Percentiles rank a stretch among this genome's conserved stretches.
phyloP scores from a whole-genome alignment of 2,888 invertebrate genomes.

The Dasypogon diadema region DNA sequence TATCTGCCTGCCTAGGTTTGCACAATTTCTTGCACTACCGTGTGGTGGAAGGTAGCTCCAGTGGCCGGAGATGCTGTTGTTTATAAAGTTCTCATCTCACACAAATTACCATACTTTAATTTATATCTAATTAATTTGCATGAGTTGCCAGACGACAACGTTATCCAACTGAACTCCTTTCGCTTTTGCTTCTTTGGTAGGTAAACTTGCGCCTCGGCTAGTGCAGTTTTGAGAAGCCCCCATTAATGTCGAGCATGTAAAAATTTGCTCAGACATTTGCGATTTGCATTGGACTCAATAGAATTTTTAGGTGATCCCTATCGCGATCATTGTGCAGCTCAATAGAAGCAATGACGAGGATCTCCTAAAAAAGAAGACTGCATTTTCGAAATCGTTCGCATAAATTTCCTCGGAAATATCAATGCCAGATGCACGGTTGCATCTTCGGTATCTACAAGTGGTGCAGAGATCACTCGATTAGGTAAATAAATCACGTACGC shows the following conservation, averaged over 20 bases:
- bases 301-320: not conserved
- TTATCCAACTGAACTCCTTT: conserved; percentile 6
- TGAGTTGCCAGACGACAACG: conserved; percentile 2
- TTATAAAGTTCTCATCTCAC: conserved; percentile 6
- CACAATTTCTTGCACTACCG: conserved; percentile 3
- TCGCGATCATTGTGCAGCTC: conserved; percentile 3
- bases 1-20: conserved; percentile 2
- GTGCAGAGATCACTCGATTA: not conserved
- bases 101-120: not conserved
- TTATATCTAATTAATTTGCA: conserved; percentile 30
- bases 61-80: not conserved
- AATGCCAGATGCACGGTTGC: not conserved
- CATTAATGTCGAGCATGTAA: not conserved
- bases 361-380: not conserved
- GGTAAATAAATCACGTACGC: not conserved
- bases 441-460: not conserved
- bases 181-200: not conserved
- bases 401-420: conserved; percentile 1
- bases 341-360: conserved; percentile 9
- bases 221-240: not conserved
- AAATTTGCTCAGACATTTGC: not conserved
- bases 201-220: not conserved
- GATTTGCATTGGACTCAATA: too few relatives aligned
- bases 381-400: not conserved
- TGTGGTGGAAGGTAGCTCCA: not conserved